Evolutionary conservation across 2,797 vertebrate species (phyloP), one percentile per base, ranked within the genome.

Genomic region (Acipenser oxyrinchus): DNA sequence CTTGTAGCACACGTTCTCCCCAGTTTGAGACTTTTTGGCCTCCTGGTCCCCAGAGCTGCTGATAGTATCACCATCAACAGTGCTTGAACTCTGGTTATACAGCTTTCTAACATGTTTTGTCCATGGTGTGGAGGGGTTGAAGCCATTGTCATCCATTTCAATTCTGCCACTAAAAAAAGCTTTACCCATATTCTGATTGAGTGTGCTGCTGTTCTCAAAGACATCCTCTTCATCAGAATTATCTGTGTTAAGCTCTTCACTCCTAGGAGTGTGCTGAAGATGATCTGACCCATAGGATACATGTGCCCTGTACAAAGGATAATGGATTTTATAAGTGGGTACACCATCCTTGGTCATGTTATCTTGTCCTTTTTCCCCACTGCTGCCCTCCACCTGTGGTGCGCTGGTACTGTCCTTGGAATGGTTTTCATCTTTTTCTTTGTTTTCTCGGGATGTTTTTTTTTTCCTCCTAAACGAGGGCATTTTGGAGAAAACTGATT

Each of bases 401-500:
- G 23, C 23, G 2, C 23, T 37, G 23, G 23, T 37, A 37, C 23
- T 37, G 51, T 79, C 76, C 15, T 51, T 64, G 4, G 66, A 48
- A 55, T 69, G 66, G 7, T 37, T 57, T 78, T 72, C 7, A 49
- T 37, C 12, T 74, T 76, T 37, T 37, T 37, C 2, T 37, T 37
- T 79, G 48, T 51, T 63, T 6, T 55, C 51, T 49, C 52, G 63
- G 8, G 74, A 75, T 4, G 59, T 57, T 58, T 69, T 63, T 67
- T 80, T 73, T 37, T 80, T 58, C 78, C 80, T 91, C 64, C 81
- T 87, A 76, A 92, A 86, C 6, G 91, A 87, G 11, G 89, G 83
- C 74, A 90, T 90, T 82, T 91, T 91, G 65, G 88, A 77, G 71
- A 91, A 91, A 2, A 86, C 79, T 10, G 82, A 37, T 72, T 82